These are phyloP conservation scores for Rhopalosiphum padi DNA, from an alignment of 1,140 invertebrate species.

Conservation along the genomic window DNA sequence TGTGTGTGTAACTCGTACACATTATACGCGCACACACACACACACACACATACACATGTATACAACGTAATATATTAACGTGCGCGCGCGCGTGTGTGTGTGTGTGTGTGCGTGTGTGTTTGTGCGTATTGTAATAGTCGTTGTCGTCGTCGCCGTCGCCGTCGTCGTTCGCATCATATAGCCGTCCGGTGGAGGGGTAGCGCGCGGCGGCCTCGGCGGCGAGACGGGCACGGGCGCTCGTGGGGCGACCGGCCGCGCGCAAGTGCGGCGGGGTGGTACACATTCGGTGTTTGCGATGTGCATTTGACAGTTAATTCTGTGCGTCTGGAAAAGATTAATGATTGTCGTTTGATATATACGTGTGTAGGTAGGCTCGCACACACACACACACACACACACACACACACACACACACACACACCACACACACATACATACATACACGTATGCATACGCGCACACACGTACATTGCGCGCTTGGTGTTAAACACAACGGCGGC, in stretches of 20 bases:
- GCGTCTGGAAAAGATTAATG: conserved; percentile 57
- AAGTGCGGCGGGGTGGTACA: not conserved
- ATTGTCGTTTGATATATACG: conserved; percentile 56
- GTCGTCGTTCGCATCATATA: not conserved
- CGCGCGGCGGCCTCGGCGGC: not conserved
- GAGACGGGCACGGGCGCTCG: not conserved
- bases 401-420: too few relatives aligned
- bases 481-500: conserved; percentile 56
- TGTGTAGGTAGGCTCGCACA: not conserved
- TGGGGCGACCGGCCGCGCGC: not conserved
- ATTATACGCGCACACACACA: not conserved
- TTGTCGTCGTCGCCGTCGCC: not conserved
- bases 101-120: not conserved
- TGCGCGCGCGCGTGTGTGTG: not conserved
- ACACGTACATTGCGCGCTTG: conserved; percentile 1
- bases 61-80: not conserved
- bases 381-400: not conserved
- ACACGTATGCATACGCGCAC: too few relatives aligned
- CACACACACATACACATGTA: not conserved
- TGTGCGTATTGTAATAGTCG: conserved; percentile 29
- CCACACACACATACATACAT: too few relatives aligned
- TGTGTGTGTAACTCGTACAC: not conserved
- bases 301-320: conserved; percentile 58
- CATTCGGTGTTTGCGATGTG: conserved; percentile 57
- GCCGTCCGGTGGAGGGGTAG: not conserved